A percentile compares a stretch with the other conserved stretches of the same genome.
These are phyloP conservation scores for Ceratina australensis DNA, from an alignment of 1,140 invertebrate species.

Conservation along the genomic window DNA sequence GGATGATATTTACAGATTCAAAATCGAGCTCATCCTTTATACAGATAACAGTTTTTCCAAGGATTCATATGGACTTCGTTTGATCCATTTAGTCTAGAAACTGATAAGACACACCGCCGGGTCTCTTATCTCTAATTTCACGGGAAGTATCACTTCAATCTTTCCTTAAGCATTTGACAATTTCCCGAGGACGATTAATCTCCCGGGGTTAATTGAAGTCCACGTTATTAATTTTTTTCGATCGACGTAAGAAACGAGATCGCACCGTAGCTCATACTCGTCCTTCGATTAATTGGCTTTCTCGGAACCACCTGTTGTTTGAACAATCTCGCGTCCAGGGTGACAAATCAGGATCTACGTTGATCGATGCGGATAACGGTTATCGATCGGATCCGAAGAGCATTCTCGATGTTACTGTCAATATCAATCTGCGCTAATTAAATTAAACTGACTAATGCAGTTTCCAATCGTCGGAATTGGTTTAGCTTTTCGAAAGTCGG, in stretches of 20 bases:
- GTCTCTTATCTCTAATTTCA: no score
- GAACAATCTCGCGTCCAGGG: constrained; percentile 21
- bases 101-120: no score
- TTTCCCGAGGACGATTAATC: no score
- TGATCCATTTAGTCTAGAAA: no score
- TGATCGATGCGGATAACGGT: constrained; percentile 34
- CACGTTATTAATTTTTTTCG: neutral
- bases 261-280: neutral
- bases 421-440: neutral
- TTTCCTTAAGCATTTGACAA: no score
- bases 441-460: no score
- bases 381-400: neutral
- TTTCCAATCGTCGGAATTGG: no score
- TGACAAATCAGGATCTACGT: constrained; percentile 8
- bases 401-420: neutral
- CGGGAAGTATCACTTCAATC: no score
- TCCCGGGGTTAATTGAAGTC: neutral
- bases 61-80: no score
- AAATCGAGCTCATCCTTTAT: no score
- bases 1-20: no score
- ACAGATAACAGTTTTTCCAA: no score
- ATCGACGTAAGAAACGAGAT: neutral
- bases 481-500: neutral
- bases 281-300: constrained; percentile 47
- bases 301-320: constrained; percentile 48